Base-by-base conservation (phyloP, 1,140 invertebrate genomes). In the Pinna nobilis region DNA sequence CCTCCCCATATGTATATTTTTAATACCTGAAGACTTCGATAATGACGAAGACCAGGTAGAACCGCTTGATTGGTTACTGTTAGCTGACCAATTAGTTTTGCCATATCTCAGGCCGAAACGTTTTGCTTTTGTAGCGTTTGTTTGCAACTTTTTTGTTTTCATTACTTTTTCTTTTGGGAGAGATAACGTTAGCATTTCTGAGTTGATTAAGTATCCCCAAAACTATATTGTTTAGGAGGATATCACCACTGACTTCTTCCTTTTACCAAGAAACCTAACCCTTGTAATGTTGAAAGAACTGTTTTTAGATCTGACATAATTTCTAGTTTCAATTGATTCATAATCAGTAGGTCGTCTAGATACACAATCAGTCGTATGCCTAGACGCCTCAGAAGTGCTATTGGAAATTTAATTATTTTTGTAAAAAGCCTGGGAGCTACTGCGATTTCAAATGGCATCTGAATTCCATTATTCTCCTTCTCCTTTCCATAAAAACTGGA, bases 191-290 rank as follows among this genome's bases (percentile, higher is more conserved):
- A 71, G 51, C 2, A 30, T 39, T 37, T 66, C 37, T 15, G 61
- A 66, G 28, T 66, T 63, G 7, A 73, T 11, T 28, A 44, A 11
- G 20, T 41, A 66, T 15, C 70, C 61, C 15, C 65, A 25, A 50
- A 65, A 66, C 4, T 32, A 18, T 50, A 73, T 35, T 39, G 41
- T 13, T 37, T 73, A 51, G 11, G 61, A 39, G 11, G 70, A 63
- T 20, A 57, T 59, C n/a, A 65, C 11, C 18, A 63, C 32, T 37
- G 70, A 57, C 23, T 73, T 57, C 18, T 55, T 53, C 3, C 13
- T 28, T 73, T 73, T 44, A 73, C 66, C 25, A 55, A 1, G 59
- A 73, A 73, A 7, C 51, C 70, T 20, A 73, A 32, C 3, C 15
- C 30, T 57, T 71, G 3, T 4, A 69, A 9, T 41, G 35, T n/a